Evolutionary conservation across 2,113 vertebrate genomes (phyloP), one percentile per base, ranked within the genome.

Genomic region (Anas platyrhynchos): DNA sequence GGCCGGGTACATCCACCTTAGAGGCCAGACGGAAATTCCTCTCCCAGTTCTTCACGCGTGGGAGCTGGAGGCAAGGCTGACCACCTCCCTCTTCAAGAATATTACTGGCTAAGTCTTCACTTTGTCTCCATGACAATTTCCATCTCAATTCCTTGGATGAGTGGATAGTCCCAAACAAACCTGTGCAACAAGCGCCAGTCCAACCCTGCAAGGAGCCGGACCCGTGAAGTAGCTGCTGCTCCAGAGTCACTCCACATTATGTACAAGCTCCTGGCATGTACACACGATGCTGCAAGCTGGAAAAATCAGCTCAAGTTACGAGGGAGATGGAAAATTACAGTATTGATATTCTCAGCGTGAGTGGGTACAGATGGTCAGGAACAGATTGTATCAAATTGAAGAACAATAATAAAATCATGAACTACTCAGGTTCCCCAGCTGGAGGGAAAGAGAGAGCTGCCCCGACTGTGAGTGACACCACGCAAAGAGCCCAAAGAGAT

Each of bases 331-430:
- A 97, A 97, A 97, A 96, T 94, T 94, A 96, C 96, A 88, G 89
- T 96, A 96, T 94, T 95, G 94, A 96, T 95, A 94, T 93, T 91
- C 95, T 93, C 93, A 94, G 91, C 67, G 46, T 94, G 85, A 96
- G 91, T 91, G 87, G 78, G 67, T 96, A 94, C 96, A 97, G 96
- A 97, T 97, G 96, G 96, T 88, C 93, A 96, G 91, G 94, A 95
- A 96, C 96, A 97, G 95, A 96, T 86, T 96, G 96, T 95, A 96
- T 93, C 89, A 93, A 96, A 94, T 67, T 93, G 94, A 95, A 95
- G 95, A 96, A 94, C 91, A 96, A 95, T 94, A 95, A 97, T 94
- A 94, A 97, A 95, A 97, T 94, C 84, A 94, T 73, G 84, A 94
- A 87, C 74, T 79, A 89, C 87, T 82, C 78, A 85, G 96, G 87